phyloP scores from a whole-genome alignment of 2,888 invertebrate genomes.

The Silvanus unidentatus region DNA sequence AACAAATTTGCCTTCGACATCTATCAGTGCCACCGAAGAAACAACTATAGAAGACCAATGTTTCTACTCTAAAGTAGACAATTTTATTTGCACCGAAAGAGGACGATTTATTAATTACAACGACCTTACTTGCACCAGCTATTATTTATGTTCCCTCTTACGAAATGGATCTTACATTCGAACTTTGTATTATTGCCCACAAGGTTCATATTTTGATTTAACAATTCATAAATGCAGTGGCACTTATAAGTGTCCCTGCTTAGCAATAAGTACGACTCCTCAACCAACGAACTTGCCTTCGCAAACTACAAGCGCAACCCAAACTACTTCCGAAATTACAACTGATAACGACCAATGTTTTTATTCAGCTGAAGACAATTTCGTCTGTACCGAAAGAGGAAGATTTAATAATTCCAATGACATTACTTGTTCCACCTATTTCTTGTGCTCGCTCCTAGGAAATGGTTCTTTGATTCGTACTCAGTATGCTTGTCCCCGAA shows the following conservation, averaged over 20 bases:
- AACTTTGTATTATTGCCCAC: constrained; percentile 46
- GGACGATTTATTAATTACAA: constrained; percentile 18
- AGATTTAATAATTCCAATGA: constrained; percentile 45
- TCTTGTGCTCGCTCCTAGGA: constrained; percentile 21
- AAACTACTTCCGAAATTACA: too few relatives aligned
- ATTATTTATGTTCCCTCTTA: constrained; percentile 43
- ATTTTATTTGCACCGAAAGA: constrained; percentile 14
- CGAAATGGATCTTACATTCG: constrained; percentile 36
- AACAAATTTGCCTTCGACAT: background rate
- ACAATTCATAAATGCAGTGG: constrained; percentile 2
- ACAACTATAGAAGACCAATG: background rate
- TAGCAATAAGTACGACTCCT: too few relatives aligned
- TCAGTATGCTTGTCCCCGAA: constrained; percentile 20
- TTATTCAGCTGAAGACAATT: constrained; percentile 6
- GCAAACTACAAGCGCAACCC: too few relatives aligned
- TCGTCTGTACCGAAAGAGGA: constrained; percentile 38
- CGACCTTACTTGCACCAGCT: constrained; percentile 43
- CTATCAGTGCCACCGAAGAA: background rate
- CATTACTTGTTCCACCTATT: constrained; percentile 27
- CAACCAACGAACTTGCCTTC: too few relatives aligned
- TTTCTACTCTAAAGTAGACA: background rate
- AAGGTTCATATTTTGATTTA: constrained; percentile 46
- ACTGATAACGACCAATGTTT: background rate
- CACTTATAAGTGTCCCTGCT: constrained; percentile 40
- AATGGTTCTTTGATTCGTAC: constrained; percentile 36